Base-by-base conservation (phyloP, 2,888 invertebrate species). In the Trisateles emortualis region DNA sequence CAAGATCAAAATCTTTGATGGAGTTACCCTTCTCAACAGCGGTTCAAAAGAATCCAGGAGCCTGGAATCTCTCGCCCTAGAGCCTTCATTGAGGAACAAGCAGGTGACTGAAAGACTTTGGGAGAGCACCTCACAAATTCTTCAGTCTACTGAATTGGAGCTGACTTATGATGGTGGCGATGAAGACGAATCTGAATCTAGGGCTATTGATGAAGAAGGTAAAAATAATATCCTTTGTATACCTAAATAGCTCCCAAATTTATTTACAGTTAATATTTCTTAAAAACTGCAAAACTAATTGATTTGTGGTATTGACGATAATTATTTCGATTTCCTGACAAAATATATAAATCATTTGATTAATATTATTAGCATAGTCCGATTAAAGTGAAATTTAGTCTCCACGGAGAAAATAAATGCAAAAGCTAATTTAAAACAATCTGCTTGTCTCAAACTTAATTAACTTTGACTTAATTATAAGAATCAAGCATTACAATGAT, bases 111-210 rank as follows among this genome's bases (percentile, higher is more conserved):
- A 88, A 1, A 83, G 83, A 42, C 73, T 92, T 3, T 90, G 89
- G 90, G 80, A 86, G 14, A 87, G 76, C 8, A 76, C 87, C 1
- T 65, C 81, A 0, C 85, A 86, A n/a, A 70, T 92, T 4, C 52
- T 92, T 3, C 76, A 86, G 46, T 83, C 81, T 52, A 77, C 87
- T 33, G 91, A 92, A 16, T 59, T 92, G 33, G 91, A 92, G 44
- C 55, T 92, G 1, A 88, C 84, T 65, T 88, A 86, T 48, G 79
- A 74, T 30, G 81, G 75, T 2, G 66, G 54, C 33, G 79, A 83
- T 29, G 88, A 82, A 4, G 86, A 84, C 6, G 86, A 86, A 9
- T 76, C 77, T 11, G 85, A 84, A 59, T 86, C 88, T 4, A 81
- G 88, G 49, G 78, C 89, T 60, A 72, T 91, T 40, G 77, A 76